These are phyloP conservation scores for Pecten maximus DNA, from an alignment of 2,888 invertebrate genomes.

Conservation along the genomic window DNA sequence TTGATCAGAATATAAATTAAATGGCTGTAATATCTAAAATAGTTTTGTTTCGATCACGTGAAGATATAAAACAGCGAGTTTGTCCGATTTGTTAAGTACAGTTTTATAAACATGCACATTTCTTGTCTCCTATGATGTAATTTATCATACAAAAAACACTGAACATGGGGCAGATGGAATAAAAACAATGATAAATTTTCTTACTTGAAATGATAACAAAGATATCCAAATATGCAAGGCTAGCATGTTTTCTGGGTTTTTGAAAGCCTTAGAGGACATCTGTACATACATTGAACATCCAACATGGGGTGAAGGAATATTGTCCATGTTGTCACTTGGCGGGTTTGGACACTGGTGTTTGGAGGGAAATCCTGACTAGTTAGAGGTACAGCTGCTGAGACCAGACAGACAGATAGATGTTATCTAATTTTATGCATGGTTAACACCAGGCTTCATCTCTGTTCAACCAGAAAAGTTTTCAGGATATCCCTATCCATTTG, in stretches of 20 bases:
- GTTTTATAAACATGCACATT: not conserved
- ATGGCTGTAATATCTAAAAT: not conserved
- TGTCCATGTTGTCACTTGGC: not conserved
- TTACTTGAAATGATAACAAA: not conserved
- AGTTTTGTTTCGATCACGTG: not conserved
- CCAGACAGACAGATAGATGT: conserved; percentile 31
- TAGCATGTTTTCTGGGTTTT: not conserved
- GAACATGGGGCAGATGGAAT: not conserved
- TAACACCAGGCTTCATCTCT: not conserved
- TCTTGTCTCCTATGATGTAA: not conserved
- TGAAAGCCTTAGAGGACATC: not conserved
- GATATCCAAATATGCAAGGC: not conserved
- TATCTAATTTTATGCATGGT: not conserved
- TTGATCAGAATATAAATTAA: not conserved
- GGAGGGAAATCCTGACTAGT: not conserved
- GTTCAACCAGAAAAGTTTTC: conserved; percentile 16
- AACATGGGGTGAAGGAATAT: not conserved
- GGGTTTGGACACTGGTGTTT: not conserved
- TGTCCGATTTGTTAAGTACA: not conserved
- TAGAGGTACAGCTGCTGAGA: not conserved
- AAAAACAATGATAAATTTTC: not conserved
- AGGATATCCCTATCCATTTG: not conserved
- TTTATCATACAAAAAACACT: not conserved
- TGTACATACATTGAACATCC: not conserved
- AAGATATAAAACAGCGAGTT: not conserved